These are phyloP conservation scores for Hiodon alosoides DNA, from an alignment of 2,113 vertebrate species.

Conservation along the genomic window DNA sequence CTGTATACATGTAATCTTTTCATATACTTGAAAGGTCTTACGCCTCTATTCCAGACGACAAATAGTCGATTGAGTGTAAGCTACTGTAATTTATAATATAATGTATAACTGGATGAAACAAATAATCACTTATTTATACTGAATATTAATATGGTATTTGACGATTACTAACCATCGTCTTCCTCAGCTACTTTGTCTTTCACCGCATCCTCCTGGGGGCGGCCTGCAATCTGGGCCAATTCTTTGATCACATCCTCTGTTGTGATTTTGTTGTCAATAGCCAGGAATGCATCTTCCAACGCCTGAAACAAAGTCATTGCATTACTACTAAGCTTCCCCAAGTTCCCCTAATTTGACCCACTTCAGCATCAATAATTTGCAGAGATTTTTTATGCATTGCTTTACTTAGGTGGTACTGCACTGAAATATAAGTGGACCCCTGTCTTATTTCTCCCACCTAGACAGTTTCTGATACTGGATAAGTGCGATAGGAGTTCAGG, in stretches of 20 bases:
- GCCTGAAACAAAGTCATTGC: conserved; percentile 60
- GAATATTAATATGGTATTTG: no score
- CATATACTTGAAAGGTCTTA: no score
- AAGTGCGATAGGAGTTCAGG: no score
- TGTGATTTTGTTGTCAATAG: conserved; percentile 86
- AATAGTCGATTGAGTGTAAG: not conserved
- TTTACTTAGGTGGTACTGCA: no score
- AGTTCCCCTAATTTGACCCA: not conserved
- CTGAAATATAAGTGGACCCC: no score
- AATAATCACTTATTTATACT: no score
- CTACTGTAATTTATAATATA: not conserved
- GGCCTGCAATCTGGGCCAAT: conserved; percentile 85
- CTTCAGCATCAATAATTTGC: no score
- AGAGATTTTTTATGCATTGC: no score
- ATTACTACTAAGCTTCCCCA: not conserved
- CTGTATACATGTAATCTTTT: no score
- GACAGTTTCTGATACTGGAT: no score
- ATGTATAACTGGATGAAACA: not conserved
- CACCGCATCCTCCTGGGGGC: conserved; percentile 78
- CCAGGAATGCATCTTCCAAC: conserved; percentile 91
- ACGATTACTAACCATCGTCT: conserved; percentile 79
- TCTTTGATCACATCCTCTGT: conserved; percentile 94
- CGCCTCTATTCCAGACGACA: no score
- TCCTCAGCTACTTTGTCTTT: conserved; percentile 91
- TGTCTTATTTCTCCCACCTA: no score